These are phyloP conservation scores for Crotalus tigris DNA, from an alignment of 2,113 vertebrate species.

Conservation along the genomic window DNA sequence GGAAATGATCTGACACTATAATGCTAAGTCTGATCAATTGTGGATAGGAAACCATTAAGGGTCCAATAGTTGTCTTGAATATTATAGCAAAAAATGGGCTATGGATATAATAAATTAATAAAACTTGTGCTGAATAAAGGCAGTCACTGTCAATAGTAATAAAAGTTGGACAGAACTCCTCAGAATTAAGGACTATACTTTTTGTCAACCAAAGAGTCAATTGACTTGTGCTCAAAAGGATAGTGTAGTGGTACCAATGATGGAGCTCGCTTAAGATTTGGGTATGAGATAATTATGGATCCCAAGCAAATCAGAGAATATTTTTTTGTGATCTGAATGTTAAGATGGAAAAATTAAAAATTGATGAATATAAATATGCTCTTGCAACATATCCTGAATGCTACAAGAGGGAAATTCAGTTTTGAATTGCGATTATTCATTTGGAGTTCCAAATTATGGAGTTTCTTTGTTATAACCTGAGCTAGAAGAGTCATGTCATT, in stretches of 20 bases:
- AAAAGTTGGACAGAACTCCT: not conserved
- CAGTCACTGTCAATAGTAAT: not conserved
- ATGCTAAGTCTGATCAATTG: not conserved
- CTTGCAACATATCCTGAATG: not conserved
- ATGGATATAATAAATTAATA: not conserved
- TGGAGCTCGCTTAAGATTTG: not conserved
- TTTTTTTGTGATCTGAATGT: not conserved
- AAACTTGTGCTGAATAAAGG: not conserved
- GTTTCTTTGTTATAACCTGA: not conserved
- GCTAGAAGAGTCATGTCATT: no score
- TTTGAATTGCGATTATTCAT: not conserved
- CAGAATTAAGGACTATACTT: not conserved
- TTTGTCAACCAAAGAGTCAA: not conserved
- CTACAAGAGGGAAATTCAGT: not conserved
- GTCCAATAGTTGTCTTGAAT: not conserved
- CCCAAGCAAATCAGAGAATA: not conserved
- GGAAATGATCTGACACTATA: not conserved
- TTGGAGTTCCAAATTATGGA: not conserved
- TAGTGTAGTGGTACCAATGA: not conserved
- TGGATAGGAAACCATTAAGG: not conserved
- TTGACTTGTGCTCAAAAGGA: not conserved
- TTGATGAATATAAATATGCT: not conserved
- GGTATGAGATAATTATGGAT: no score
- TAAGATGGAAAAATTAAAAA: not conserved
- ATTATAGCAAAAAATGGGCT: not conserved